A percentile compares a stretch with the other conserved stretches of the same genome.
phyloP scores from a whole-genome alignment of 1,140 invertebrate species.

The Aphis craccivora region DNA sequence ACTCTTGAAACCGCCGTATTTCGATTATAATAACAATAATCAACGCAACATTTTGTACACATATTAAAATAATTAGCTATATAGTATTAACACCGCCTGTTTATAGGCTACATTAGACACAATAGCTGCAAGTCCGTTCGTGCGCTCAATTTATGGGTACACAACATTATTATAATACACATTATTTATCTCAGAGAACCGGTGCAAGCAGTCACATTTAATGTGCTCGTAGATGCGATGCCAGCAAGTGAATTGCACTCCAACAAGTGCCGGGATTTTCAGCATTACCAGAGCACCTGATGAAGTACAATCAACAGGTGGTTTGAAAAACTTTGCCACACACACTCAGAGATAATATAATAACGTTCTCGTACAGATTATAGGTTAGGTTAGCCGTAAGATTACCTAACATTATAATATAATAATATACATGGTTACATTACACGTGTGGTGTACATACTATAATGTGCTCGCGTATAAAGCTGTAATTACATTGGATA shows the following conservation, averaged over 20 bases:
- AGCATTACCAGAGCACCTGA: slow-evolving; percentile 94
- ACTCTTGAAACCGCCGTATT: neutral
- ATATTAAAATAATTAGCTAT: neutral
- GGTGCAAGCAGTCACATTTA: neutral
- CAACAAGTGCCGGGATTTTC: slow-evolving; percentile 91
- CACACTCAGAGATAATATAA: neutral
- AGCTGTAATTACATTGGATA: neutral
- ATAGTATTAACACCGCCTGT: neutral
- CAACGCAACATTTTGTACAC: neutral
- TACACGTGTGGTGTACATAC: neutral
- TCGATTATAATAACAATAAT: slow-evolving; percentile 14
- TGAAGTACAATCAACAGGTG: slow-evolving; percentile 96
- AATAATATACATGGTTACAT: neutral
- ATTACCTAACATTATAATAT: neutral
- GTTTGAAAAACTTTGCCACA: slow-evolving; percentile 51
- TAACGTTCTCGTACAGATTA: neutral
- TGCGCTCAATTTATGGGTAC: neutral
- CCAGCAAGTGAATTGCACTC: slow-evolving; percentile 81
- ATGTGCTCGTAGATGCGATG: slow-evolving; percentile 56
- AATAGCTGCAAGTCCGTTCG: neutral
- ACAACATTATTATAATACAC: no score
- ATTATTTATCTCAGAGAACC: neutral
- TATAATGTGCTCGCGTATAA: neutral
- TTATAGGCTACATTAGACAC: neutral
- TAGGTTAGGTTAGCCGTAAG: neutral